Conservation (phyloP, 2,113 vertebrate species). For the Ophiodon elongatus region DNA sequence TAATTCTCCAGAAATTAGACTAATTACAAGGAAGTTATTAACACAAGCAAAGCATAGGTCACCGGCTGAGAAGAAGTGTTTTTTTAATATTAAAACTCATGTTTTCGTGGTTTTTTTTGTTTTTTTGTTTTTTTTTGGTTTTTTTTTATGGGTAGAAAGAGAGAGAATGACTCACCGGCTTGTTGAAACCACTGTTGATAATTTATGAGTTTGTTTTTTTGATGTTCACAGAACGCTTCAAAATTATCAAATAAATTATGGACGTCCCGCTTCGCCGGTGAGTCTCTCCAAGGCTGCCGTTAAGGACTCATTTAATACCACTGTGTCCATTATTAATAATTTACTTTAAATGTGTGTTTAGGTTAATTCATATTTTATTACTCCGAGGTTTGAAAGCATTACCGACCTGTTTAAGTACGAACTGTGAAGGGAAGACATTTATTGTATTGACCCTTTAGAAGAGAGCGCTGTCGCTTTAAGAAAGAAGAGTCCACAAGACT, state of each 20-base stretch:
- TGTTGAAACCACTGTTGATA: not conserved
- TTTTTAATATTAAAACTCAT: too few species aligned
- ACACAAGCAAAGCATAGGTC: not conserved
- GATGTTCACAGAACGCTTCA: constrained; percentile 12
- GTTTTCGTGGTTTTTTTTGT: not conserved
- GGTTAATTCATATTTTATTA: too few species aligned
- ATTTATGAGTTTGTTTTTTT: constrained; percentile 29
- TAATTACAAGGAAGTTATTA: not conserved
- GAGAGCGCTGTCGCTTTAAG: too few species aligned
- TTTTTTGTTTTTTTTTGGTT: not conserved
- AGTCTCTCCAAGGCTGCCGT: not conserved
- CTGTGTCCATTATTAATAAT: too few species aligned
- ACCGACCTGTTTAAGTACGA: too few species aligned
- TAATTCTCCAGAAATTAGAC: not conserved
- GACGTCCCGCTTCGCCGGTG: not conserved
- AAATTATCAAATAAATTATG: constrained; percentile 20
- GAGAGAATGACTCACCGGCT: not conserved
- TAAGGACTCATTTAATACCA: not conserved
- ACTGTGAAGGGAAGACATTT: too few species aligned
- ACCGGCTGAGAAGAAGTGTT: not conserved
- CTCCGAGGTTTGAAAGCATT: too few species aligned
- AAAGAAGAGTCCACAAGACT: too few species aligned
- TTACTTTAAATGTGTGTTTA: too few species aligned
- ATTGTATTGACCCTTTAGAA: too few species aligned
- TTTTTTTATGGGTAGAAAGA: not conserved